Evolutionary conservation across 2,797 vertebrate genomes (phyloP), one percentile per base, ranked within the genome.

Genomic region (Loris lydekkerianus): DNA sequence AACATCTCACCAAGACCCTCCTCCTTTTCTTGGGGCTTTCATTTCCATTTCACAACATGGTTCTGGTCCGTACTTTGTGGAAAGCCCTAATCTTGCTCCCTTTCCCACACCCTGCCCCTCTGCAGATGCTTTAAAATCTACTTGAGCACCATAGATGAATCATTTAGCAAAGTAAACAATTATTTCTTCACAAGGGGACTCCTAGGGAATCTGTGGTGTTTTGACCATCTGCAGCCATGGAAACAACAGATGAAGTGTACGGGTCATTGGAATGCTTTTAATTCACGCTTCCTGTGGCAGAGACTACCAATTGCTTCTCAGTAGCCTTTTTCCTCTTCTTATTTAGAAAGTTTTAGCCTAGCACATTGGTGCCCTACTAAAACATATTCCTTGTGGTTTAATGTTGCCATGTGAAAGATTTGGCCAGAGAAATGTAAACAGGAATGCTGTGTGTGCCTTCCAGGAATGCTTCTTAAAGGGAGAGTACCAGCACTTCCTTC

Each of bases 191-290:
- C 77, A 76, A 76, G 91, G 91, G 81, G 49, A 91, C 69, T 89
- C 78, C 40, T 43, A 2, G 78, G 83, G 63, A 56, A 75, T 93
- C 58, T 70, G 76, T 77, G 89, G 78, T 95, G 78, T 92, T 97
- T 91, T 87, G 94, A 96, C 34, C 58, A 93, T 96, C 84, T 94
- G 96, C 72, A 96, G 94, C 92, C 87, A 98, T 98, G 96, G 97
- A 93, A 97, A 97, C 97, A 80, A 43, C 89, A 94, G 86, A 93
- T 89, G 91, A 94, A 97, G 91, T 82, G 81, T 96, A 77, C 37
- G 80, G 97, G 97, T 93, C 96, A 75, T 70, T 81, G 95, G 96
- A 97, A 97, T 97, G 97, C 97, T 97, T 97, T 97, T 95, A 96
- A 96, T 89, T 96, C 46, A 0, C 3, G 73, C 81, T 94, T 97